Evolutionary conservation across 2,797 vertebrate genomes (phyloP).

Genomic region (Oryzias sinensis): DNA sequence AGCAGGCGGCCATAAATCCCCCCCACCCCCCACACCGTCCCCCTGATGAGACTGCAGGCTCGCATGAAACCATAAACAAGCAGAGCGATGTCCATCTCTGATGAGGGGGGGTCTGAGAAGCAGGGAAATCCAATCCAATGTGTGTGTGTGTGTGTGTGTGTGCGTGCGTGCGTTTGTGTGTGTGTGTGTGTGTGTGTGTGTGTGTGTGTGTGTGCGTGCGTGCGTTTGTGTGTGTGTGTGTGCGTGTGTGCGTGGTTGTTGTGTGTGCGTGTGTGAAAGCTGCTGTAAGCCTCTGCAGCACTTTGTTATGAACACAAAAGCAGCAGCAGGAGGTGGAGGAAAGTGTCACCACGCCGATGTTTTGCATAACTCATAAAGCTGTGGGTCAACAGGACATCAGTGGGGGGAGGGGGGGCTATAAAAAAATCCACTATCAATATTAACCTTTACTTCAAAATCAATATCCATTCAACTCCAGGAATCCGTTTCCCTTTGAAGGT

Average conservation of each 20-base stretch:
- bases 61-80: slow-evolving; percentile 36
- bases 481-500: too few species aligned
- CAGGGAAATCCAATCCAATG: slow-evolving; percentile 42
- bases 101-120: slow-evolving; percentile 35
- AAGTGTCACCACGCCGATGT: too few species aligned
- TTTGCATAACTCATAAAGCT: too few species aligned
- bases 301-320: too few species aligned
- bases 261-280: slow-evolving; percentile 2
- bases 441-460: too few species aligned
- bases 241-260: slow-evolving; percentile 12
- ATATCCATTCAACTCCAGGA: too few species aligned
- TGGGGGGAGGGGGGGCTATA: too few species aligned
- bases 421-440: too few species aligned
- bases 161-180: slow-evolving; percentile 10
- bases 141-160: slow-evolving; percentile 8
- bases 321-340: neutral
- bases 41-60: slow-evolving; percentile 23
- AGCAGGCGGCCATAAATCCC: slow-evolving; percentile 15
- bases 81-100: slow-evolving; percentile 17
- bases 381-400: too few species aligned
- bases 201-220: slow-evolving; percentile 6
- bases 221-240: slow-evolving; percentile 11
- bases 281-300: neutral
- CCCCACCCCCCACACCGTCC: neutral
- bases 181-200: slow-evolving; percentile 13